Evolutionary conservation across 2,797 vertebrate species (phyloP), one percentile per base, ranked within the genome.

Genomic region (Sebastolobus altivelis): DNA sequence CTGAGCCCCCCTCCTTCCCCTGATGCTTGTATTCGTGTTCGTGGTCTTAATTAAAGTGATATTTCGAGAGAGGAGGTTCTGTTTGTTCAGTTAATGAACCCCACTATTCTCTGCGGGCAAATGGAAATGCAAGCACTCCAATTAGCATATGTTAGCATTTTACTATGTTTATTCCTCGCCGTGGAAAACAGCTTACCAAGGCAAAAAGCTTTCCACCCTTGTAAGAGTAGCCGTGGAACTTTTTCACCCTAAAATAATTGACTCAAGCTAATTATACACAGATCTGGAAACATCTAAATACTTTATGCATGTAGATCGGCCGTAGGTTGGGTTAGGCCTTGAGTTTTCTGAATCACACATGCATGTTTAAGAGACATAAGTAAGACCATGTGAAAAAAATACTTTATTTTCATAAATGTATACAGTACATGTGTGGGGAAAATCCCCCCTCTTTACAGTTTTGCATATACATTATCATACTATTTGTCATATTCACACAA

Each of bases 111-210:
- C 95, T 89, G 85, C 72, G 90, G 95, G 93, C 93, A 92, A 95
- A 92, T 92, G 91, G 88, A 93, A 94, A 95, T 94, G 91, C 93
- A 91, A 89, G 93, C 88, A 88, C 86, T 90, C 90, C 92, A 91
- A 95, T 95, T 95, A 95, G 92, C 93, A 95, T 95, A 95, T 95
- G 93, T 95, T 95, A 95, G 93, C 94, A 95, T 94, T 95, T 94
- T 91, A 91, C 87, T 80, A 55, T 94, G 91, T 93, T 94, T 94
- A 93, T 94, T 93, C 90, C 88, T 90, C 77, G 72, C 80, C 29
- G 49, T 78, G 76, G 82, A 92, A 94, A 94, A 92, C 87, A 92
- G 93, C 93, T 95, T 93, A 93, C 90, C 43, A 27, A 73, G 76
- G 88, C 88, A 22, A 89, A 95, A 95, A 90, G 88, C 87, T 87